These are phyloP conservation scores for Mus spretus DNA, from an alignment of 2,797 vertebrate species.

Conservation along the genomic window DNA sequence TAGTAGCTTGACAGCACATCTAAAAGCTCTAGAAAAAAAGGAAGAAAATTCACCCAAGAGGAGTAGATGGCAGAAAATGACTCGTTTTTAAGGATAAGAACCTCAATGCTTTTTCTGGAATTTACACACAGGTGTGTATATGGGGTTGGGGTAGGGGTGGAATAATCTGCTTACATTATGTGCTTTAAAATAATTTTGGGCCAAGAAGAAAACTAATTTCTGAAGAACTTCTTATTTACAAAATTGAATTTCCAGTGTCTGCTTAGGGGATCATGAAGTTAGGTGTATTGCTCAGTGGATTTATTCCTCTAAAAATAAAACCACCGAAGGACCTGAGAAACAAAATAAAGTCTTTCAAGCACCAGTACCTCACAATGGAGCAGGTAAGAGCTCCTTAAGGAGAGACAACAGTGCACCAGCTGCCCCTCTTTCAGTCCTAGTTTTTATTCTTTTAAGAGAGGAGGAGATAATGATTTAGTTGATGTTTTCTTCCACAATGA, in stretches of 20 bases:
- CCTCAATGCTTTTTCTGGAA: background rate
- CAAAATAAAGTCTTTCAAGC: constrained; percentile 53
- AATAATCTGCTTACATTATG: constrained; percentile 34
- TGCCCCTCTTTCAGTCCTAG: background rate
- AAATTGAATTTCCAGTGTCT: background rate
- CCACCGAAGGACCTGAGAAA: constrained; percentile 46
- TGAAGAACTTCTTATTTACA: constrained; percentile 53
- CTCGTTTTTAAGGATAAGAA: background rate
- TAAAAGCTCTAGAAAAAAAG: too few species aligned
- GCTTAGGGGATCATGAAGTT: background rate
- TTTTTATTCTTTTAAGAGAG: constrained; percentile 41
- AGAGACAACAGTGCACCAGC: constrained; percentile 53
- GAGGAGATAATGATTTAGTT: constrained; percentile 76
- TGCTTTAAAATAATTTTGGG: constrained; percentile 59
- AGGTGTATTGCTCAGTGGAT: constrained; percentile 56
- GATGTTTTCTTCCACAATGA: constrained; percentile 61
- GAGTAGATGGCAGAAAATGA: background rate
- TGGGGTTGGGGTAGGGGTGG: background rate
- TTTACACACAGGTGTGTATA: background rate
- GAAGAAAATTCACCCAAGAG: too few species aligned
- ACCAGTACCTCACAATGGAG: constrained; percentile 11
- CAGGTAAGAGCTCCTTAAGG: constrained; percentile 62
- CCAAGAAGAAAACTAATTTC: constrained; percentile 57
- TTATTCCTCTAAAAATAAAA: constrained; percentile 62
- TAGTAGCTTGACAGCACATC: too few species aligned